phyloP scores from a whole-genome alignment of 2,888 invertebrate species.

The Horisme vitalbata region DNA sequence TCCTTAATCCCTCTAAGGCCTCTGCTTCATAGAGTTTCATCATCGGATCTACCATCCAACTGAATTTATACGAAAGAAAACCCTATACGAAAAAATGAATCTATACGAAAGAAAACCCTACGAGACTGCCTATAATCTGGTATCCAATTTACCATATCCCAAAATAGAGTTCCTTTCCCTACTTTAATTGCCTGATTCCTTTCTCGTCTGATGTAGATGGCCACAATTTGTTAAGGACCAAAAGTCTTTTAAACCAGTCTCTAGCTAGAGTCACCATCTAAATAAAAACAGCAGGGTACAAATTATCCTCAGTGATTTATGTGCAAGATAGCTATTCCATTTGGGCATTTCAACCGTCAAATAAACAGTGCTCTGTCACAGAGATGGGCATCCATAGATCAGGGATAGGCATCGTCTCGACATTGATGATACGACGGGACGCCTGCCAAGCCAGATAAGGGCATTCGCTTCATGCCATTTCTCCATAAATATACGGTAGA shows the following conservation, averaged over 20 bases:
- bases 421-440: conserved; percentile 46
- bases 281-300: conserved; percentile 6
- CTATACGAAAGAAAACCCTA: too few relatives aligned
- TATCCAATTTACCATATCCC: too few relatives aligned
- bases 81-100: too few relatives aligned
- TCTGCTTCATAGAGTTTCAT: too few relatives aligned
- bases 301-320: conserved; percentile 22
- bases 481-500: conserved; percentile 52
- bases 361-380: conserved; percentile 20
- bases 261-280: neutral
- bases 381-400: conserved; percentile 30
- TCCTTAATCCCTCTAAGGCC: neutral
- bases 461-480: conserved; percentile 47
- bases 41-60: too few relatives aligned
- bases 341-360: conserved; percentile 25
- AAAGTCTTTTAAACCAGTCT: conserved; percentile 5
- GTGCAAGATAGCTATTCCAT: conserved; percentile 17
- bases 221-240: conserved; percentile 7
- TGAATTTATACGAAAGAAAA: too few relatives aligned
- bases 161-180: too few relatives aligned
- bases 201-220: neutral
- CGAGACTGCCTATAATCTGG: too few relatives aligned
- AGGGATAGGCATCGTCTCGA: conserved; percentile 41
- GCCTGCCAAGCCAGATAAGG: conserved; percentile 50
- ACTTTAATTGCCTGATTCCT: too few relatives aligned